These are phyloP conservation scores for Pluvianellus socialis DNA, from an alignment of 2,113 vertebrate genomes.

Conservation along the genomic window DNA sequence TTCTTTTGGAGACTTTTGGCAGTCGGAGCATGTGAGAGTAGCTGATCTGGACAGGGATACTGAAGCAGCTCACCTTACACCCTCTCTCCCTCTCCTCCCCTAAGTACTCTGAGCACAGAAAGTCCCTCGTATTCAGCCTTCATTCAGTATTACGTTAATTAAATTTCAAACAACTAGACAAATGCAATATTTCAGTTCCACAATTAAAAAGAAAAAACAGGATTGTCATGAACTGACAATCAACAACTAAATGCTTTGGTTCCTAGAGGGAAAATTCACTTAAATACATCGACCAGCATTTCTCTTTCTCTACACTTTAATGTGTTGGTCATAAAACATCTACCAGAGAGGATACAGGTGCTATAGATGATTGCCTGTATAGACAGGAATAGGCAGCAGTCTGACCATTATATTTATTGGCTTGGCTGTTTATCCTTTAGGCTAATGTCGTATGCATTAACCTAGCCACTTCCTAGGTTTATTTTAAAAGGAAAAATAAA, in stretches of 20 bases:
- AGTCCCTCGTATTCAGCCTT: neutral
- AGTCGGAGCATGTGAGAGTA: neutral
- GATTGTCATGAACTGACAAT: neutral
- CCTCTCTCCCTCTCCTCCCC: neutral
- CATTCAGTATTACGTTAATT: neutral
- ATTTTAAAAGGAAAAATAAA: constrained; percentile 54
- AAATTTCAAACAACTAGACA: neutral
- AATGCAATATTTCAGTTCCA: neutral
- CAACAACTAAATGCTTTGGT: neutral
- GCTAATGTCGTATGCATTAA: constrained; percentile 24
- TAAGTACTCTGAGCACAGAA: neutral
- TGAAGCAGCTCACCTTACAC: neutral
- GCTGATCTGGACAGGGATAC: neutral
- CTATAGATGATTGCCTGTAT: neutral
- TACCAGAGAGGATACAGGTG: constrained; percentile 9
- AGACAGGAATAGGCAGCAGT: constrained; percentile 10
- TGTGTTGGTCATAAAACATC: constrained; percentile 11
- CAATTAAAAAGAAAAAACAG: neutral
- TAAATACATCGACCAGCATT: neutral
- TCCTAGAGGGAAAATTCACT: neutral
- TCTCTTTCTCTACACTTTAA: constrained; percentile 11
- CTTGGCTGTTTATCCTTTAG: constrained; percentile 51
- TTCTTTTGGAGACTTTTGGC: neutral
- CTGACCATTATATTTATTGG: constrained; percentile 8
- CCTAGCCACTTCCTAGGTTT: constrained; percentile 37